A percentile compares a stretch with the other conserved stretches of the same genome.
Conservation (phyloP, 2,888 invertebrate genomes). For the Tigriopus californicus region DNA sequence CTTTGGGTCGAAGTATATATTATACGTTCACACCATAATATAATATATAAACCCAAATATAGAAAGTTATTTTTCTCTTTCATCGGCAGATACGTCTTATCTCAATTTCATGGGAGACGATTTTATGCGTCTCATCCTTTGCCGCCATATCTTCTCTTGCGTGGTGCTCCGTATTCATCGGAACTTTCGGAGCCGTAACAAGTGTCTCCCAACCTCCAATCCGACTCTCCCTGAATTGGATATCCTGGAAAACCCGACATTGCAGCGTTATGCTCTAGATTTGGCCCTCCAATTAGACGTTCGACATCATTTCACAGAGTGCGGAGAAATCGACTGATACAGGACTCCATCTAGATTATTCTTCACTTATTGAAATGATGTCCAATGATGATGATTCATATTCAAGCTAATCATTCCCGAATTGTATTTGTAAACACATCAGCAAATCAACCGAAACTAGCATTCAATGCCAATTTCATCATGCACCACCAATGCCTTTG, state of each 20-base stretch:
- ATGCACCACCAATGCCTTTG: too few relatives aligned
- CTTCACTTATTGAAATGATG: too few relatives aligned
- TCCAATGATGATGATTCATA: too few relatives aligned
- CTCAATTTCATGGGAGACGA: constrained; percentile 86
- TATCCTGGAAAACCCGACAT: constrained; percentile 58
- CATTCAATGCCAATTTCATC: too few relatives aligned
- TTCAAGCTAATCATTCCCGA: too few relatives aligned
- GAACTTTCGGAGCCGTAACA: constrained; percentile 46
- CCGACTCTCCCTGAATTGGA: constrained; percentile 72
- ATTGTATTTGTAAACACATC: too few relatives aligned
- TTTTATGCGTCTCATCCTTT: constrained; percentile 65
- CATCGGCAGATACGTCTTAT: constrained; percentile 26
- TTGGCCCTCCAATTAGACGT: constrained; percentile 66
- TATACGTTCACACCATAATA: too few relatives aligned
- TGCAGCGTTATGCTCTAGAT: constrained; percentile 60
- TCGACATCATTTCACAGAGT: constrained; percentile 45
- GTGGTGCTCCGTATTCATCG: constrained; percentile 71
- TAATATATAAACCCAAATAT: background rate
- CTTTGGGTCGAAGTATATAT: too few relatives aligned
- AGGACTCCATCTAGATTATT: too few relatives aligned
- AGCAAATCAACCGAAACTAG: too few relatives aligned
- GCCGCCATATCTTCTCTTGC: constrained; percentile 85
- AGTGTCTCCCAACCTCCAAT: constrained; percentile 63
- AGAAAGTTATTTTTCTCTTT: background rate
- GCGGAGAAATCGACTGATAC: constrained; percentile 23